A percentile compares a stretch with the other conserved stretches of the same genome.
Evolutionary conservation across 2,888 invertebrate species (phyloP).

Genomic region (Gymnoscelis rufifasciata): DNA sequence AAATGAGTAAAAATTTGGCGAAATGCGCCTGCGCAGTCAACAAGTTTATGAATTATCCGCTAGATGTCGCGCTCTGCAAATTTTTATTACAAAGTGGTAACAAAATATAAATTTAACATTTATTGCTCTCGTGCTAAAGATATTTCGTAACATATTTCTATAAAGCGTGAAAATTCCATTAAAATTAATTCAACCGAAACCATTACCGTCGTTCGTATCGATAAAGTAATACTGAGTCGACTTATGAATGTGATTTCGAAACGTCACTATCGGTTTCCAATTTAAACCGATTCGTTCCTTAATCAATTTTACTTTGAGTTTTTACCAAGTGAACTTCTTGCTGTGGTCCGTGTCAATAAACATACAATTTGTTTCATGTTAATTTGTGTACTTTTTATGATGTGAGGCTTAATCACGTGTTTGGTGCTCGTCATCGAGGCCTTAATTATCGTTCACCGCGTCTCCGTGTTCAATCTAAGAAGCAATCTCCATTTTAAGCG

Average conservation of each 20-base stretch:
- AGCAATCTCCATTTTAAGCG: conserved; percentile 69
- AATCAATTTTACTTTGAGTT: conserved; percentile 75
- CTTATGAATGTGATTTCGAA: conserved; percentile 79
- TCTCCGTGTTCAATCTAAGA: conserved; percentile 52
- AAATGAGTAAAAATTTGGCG: too few relatives aligned
- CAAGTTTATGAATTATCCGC: conserved; percentile 42
- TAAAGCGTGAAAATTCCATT: conserved; percentile 77
- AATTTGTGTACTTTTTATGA: conserved; percentile 48
- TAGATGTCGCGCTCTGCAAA: conserved; percentile 56
- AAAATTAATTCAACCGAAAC: conserved; percentile 78
- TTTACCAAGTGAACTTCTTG: conserved; percentile 65
- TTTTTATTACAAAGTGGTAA: conserved; percentile 28
- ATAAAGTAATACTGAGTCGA: conserved; percentile 74
- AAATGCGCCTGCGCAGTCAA: conserved; percentile 59
- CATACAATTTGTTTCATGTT: conserved; percentile 58
- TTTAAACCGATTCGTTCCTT: conserved; percentile 79
- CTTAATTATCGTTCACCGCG: conserved; percentile 51
- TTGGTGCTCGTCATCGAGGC: conserved; percentile 39
- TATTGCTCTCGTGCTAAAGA: conserved; percentile 66
- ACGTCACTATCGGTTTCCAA: conserved; percentile 79
- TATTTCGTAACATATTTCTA: conserved; percentile 75
- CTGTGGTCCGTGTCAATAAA: conserved; percentile 60
- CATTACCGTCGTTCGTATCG: conserved; percentile 75
- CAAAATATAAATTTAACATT: conserved; percentile 48
- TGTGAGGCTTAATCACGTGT: conserved; percentile 39